Percentiles rank a stretch among this genome's conserved stretches.
phyloP scores from a whole-genome alignment of 2,797 vertebrate species.

The Fundulus diaphanus region DNA sequence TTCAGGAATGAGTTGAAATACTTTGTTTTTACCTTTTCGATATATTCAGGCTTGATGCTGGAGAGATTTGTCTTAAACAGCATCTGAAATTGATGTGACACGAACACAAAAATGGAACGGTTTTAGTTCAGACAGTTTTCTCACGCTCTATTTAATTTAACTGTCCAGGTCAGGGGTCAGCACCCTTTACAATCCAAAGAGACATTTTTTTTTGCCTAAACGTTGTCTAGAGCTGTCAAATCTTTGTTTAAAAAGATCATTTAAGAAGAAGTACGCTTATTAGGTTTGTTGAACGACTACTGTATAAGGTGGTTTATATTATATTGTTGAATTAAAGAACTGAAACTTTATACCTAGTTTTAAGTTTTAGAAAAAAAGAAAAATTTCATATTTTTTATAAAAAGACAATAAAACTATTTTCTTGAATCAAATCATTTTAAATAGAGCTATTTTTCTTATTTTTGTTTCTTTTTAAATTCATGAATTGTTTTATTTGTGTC shows the following conservation, averaged over 20 bases:
- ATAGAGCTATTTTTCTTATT: too few relatives aligned
- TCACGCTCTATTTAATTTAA: background rate
- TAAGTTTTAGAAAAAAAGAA: too few relatives aligned
- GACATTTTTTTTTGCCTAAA: background rate
- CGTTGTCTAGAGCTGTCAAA: background rate
- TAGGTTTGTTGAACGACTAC: background rate
- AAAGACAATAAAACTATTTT: too few relatives aligned
- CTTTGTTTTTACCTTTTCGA: constrained; percentile 70
- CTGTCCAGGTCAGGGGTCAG: background rate
- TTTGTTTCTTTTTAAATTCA: too few relatives aligned
- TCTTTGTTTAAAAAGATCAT: background rate
- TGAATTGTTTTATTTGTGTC: too few relatives aligned
- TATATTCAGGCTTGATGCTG: constrained; percentile 54
- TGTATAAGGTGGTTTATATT: background rate
- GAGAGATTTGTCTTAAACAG: constrained; percentile 65
- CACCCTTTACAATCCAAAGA: background rate
- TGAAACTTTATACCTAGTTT: too few relatives aligned
- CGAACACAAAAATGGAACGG: background rate
- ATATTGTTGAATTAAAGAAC: background rate
- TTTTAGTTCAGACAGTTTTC: background rate
- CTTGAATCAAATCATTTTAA: too few relatives aligned
- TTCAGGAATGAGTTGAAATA: background rate
- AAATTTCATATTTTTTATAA: too few relatives aligned
- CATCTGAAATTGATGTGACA: constrained; percentile 69
- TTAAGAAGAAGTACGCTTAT: background rate